Evolutionary conservation across 2,797 vertebrate species (phyloP), one percentile per base, ranked within the genome.

Genomic region (Lithobates pipiens): DNA sequence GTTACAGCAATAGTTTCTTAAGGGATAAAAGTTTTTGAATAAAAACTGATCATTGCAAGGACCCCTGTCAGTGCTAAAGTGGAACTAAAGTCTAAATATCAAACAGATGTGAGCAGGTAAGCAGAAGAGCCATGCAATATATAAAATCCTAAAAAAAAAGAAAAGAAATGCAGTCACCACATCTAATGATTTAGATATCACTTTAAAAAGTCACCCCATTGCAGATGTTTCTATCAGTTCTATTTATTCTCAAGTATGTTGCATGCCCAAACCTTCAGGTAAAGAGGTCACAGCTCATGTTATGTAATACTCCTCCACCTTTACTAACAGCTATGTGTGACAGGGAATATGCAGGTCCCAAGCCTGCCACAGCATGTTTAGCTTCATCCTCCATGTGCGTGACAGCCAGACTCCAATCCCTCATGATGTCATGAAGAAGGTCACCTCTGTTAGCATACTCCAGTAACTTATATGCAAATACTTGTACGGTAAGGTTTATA

Each of bases 321-420:
- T 74, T 69, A 65, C 54, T 44, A 63, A 54, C 34, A 82, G 54
- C 72, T 82, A 65, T 44, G 50, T 82, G 70, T 44, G 70, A 73
- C 50, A 82, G 34, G 54, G 80, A 81, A 63, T 74, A 70, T 82
- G 80, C 80, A 73, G 70, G 80, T 44, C 72, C 36, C 57, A 3
- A 42, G 80, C 70, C 54, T 82, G 80, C 72, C 80, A 63, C 80
- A 57, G 70, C 80, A 82, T 82, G 80, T 27, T 27, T 34, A 13
- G 50, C 34, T 25, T 72, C 54, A 65, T 63, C 70, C 70, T 73
- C 80, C 36, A 74, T 82, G 80, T 82, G 80, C 80, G 70, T 82
- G 80, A 82, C 70, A 73, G 70, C 36, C 46, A 63, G 61, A 44
- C 70, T 21, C 13, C 54, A 65, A 32, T 65, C 36, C 54, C 27